Percentiles rank a stretch among this genome's conserved stretches.
These are phyloP conservation scores for Syncerus caffer DNA, from an alignment of 2,797 vertebrate genomes.

Conservation along the genomic window DNA sequence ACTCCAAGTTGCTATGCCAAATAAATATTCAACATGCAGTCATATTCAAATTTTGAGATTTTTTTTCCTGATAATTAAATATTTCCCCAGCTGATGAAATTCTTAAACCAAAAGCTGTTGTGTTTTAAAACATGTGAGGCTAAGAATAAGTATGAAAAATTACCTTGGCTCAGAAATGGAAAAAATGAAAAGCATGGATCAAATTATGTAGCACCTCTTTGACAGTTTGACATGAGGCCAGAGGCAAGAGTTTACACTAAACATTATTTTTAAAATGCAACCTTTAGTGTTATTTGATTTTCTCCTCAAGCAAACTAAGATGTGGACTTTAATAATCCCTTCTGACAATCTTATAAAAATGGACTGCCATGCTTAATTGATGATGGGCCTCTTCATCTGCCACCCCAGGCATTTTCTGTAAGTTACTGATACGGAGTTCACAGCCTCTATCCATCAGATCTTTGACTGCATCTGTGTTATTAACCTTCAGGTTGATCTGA, in stretches of 20 bases:
- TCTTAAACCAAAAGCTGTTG: background rate
- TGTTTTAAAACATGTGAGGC: background rate
- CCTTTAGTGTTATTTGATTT: slow-evolving; percentile 43
- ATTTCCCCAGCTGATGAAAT: background rate
- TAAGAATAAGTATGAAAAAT: background rate
- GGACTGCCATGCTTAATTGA: slow-evolving; percentile 62
- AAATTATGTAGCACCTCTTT: background rate
- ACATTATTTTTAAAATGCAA: slow-evolving; percentile 60
- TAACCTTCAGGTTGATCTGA: slow-evolving; percentile 55
- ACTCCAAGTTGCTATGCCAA: background rate
- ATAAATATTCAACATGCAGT: background rate
- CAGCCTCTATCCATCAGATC: slow-evolving; percentile 52
- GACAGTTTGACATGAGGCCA: slow-evolving; percentile 33
- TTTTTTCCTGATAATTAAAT: slow-evolving; percentile 11
- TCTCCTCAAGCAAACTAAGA: slow-evolving; percentile 35
- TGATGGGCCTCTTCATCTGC: slow-evolving; percentile 5
- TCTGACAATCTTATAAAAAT: slow-evolving; percentile 64
- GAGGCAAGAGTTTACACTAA: slow-evolving; percentile 38
- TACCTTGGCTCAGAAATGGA: background rate
- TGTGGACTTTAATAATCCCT: slow-evolving; percentile 55
- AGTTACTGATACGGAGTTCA: slow-evolving; percentile 26
- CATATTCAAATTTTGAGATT: background rate
- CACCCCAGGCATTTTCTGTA: background rate
- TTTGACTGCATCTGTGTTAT: slow-evolving; percentile 48
- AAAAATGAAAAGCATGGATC: background rate